Base-by-base conservation (phyloP, 1,140 invertebrate genomes). In the Aphelinus certus region DNA sequence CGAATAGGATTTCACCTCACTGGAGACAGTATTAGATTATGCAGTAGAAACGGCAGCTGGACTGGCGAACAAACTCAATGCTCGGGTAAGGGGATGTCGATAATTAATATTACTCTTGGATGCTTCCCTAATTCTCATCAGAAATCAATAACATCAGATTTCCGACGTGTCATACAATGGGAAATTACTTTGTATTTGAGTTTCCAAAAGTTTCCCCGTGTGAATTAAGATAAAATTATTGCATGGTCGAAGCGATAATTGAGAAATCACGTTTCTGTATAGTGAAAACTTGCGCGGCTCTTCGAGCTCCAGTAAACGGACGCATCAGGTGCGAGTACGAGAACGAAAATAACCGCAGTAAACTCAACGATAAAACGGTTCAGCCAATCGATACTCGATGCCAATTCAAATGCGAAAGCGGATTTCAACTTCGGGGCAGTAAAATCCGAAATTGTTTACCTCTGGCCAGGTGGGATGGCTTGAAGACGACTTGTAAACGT, bases 391-490 rank as follows among this genome's bases (percentile, higher is more conserved):
- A 93, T 74, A 92, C 92, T 0, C 89, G 90, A 43, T 94, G 93
- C 79, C 86, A 89, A 45, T 93, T 93, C 79, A 86, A 85, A 3
- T 94, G 93, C 79, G 88, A 91, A 71, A 84, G 85, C n/a, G 93
- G 92, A 0, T 92, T 89, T 80, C 88, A 89, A 74, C 83, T 94
- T 45, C 89, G 92, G 6, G 93, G 93, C 0, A 93, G 92, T n/a
- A 88, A 88, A 73, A 89, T 89, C 76, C 82, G 93, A 45, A 91
- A 90, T 42, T 94, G 93, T 80, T 83, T 94, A 45, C 92, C 93
- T 1, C 88, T 93, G 42, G 90, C 92, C 1, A 88, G 90, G 71
- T 94, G 93, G 93, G 91, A 92, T 75, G 93, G 93, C 2, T 85
- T 93, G 2, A 89, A 90, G 63, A 90, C 91, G 0, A 87, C 89